These are phyloP conservation scores for Scomberomorus guttatus DNA, from an alignment of 2,797 vertebrate genomes.

Conservation along the genomic window DNA sequence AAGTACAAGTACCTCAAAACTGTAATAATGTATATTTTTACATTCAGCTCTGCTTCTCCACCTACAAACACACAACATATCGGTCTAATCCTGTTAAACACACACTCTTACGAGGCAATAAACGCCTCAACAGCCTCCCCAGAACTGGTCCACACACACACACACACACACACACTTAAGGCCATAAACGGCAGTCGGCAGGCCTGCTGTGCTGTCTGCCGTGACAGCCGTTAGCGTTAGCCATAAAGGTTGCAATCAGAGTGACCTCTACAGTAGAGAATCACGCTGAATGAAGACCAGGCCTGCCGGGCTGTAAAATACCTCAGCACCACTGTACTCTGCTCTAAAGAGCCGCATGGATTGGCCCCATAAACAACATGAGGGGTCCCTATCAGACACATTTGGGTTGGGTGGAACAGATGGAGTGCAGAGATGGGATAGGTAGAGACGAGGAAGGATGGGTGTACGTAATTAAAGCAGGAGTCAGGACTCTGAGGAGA, in stretches of 20 bases:
- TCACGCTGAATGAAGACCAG: conserved; percentile 44
- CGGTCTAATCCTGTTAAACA: conserved; percentile 55
- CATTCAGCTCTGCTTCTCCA: background rate
- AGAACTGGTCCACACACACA: conserved; percentile 32
- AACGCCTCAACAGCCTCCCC: conserved; percentile 42
- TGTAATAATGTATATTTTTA: too few relatives aligned
- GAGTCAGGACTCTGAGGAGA: conserved; percentile 67
- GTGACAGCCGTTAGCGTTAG: conserved; percentile 36
- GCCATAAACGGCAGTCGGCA: conserved; percentile 56
- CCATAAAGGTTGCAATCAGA: conserved; percentile 68
- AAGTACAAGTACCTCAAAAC: background rate
- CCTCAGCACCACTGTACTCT: conserved; percentile 58
- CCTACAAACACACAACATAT: conserved; percentile 13
- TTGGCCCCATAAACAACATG: conserved; percentile 74
- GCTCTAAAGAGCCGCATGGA: conserved; percentile 46
- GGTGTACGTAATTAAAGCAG: conserved; percentile 65
- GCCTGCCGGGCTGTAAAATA: conserved; percentile 62
- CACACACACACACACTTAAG: conserved; percentile 60
- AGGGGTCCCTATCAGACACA: conserved; percentile 68
- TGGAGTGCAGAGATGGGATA: conserved; percentile 69
- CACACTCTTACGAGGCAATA: conserved; percentile 61
- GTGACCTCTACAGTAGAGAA: conserved; percentile 77
- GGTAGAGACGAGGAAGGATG: conserved; percentile 42
- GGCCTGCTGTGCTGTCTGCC: conserved; percentile 67
- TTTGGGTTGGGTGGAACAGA: conserved; percentile 70